Evolutionary conservation across 2,797 vertebrate species (phyloP).

Genomic region (Anguilla anguilla): DNA sequence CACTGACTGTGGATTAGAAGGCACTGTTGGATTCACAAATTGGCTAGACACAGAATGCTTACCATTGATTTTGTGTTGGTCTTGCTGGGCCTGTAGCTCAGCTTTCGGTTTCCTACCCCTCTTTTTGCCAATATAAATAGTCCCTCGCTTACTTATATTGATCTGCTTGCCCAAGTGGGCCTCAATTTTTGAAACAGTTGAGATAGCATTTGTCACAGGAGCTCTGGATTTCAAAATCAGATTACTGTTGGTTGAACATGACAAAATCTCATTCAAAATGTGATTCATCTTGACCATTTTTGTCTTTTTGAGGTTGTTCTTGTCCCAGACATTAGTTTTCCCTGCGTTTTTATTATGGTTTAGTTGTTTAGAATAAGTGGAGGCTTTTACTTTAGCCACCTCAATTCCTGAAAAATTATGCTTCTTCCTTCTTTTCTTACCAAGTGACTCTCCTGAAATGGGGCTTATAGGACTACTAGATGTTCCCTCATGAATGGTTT

Average conservation of each 20-base stretch:
- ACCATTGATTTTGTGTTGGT: slow-evolving; percentile 85
- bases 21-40: slow-evolving; percentile 91
- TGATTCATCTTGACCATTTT: slow-evolving; percentile 96
- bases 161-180: slow-evolving; percentile 95
- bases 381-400: slow-evolving; percentile 69
- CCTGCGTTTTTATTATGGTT: slow-evolving; percentile 77
- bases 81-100: slow-evolving; percentile 79
- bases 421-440: slow-evolving; percentile 81
- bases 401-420: slow-evolving; percentile 82
- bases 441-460: slow-evolving; percentile 79
- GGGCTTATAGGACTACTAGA: slow-evolving; percentile 92
- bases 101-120: slow-evolving; percentile 91
- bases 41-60: slow-evolving; percentile 86
- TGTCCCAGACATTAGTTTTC: slow-evolving; percentile 79
- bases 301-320: slow-evolving; percentile 87
- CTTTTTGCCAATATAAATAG: slow-evolving; percentile 98
- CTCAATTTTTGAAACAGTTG: slow-evolving; percentile 85
- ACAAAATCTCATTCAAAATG: slow-evolving; percentile 94
- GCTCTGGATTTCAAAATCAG: slow-evolving; percentile 85
- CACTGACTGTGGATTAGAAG: slow-evolving; percentile 88
- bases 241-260: slow-evolving; percentile 80
- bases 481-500: slow-evolving; percentile 95
- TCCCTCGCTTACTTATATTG: slow-evolving; percentile 97
- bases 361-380: slow-evolving; percentile 67
- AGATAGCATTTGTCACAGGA: slow-evolving; percentile 81